Evolutionary conservation across 92 coral and sea anemone species (phyloP).

Genomic region (Muricea muricata): DNA sequence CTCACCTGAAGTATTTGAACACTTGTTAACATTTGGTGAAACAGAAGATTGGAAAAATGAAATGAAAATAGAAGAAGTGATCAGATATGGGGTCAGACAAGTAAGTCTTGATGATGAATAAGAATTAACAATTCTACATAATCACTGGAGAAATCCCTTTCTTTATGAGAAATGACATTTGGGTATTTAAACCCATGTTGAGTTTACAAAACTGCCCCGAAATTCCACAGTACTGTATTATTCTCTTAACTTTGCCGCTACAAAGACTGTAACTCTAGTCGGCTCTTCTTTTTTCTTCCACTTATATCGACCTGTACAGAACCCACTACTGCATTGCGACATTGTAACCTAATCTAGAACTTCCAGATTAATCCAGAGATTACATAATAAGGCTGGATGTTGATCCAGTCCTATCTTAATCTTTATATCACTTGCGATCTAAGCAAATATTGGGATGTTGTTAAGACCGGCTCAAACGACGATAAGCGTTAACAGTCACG

Average conservation of each 20-base stretch:
- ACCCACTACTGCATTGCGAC: background rate
- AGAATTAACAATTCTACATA: too few relatives aligned
- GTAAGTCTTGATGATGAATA: too few relatives aligned
- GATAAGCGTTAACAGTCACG: too few relatives aligned
- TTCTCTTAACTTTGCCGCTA: constrained; percentile 7
- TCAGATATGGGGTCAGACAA: too few relatives aligned
- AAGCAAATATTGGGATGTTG: too few relatives aligned
- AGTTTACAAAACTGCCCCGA: background rate
- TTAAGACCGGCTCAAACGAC: too few relatives aligned
- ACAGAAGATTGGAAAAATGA: too few relatives aligned
- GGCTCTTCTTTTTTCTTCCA: background rate
- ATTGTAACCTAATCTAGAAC: background rate
- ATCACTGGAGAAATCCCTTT: background rate
- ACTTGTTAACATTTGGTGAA: too few relatives aligned
- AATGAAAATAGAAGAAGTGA: too few relatives aligned
- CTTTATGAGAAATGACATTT: constrained; percentile 5
- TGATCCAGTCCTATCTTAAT: too few relatives aligned
- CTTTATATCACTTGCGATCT: too few relatives aligned
- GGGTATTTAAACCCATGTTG: constrained; percentile 6
- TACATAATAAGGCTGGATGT: background rate
- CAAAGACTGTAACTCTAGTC: constrained; percentile 18
- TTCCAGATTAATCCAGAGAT: background rate
- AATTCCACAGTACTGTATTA: constrained; percentile 7
- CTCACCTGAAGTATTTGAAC: too few relatives aligned
- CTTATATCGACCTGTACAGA: background rate